Percentiles rank a stretch among this genome's conserved stretches.
Conservation (phyloP, 1,140 invertebrate genomes). For the Drosophila gunungcola region DNA sequence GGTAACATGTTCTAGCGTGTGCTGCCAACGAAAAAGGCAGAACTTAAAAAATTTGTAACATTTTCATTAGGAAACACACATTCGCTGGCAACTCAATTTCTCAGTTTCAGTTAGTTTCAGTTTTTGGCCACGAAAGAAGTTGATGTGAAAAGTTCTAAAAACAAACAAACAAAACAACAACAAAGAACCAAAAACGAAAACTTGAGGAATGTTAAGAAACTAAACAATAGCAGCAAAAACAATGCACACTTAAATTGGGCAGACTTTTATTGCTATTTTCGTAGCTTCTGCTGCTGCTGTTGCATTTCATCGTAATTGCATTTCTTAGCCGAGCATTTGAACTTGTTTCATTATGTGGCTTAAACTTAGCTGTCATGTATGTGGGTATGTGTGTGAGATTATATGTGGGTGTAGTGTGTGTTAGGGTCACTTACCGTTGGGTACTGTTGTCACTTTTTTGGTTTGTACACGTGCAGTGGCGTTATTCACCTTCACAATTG, state of each 20-base stretch:
- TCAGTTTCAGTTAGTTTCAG: constrained; percentile 46
- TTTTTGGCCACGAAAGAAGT: constrained; percentile 67
- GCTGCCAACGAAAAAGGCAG: constrained; percentile 42
- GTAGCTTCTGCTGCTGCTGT: constrained; percentile 27
- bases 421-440: constrained; percentile 92
- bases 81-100: constrained; percentile 65
- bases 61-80: constrained; percentile 75
- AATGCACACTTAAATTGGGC: constrained; percentile 66
- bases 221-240: constrained; percentile 53
- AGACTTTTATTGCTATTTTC: constrained; percentile 43
- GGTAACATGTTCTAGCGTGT: constrained; percentile 47
- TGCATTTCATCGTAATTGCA: constrained; percentile 75
- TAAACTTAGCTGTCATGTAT: constrained; percentile 53
- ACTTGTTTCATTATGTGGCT: constrained; percentile 75
- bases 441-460: constrained; percentile 96
- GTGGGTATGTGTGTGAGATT: constrained; percentile 23
- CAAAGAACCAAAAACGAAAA: constrained; percentile 37
- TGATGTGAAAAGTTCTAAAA: constrained; percentile 70
- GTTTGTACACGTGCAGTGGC: constrained; percentile 98
- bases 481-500: constrained; percentile 94
- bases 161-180: constrained; percentile 35
- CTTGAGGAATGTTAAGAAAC: constrained; percentile 55
- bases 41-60: constrained; percentile 45
- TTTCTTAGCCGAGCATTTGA: constrained; percentile 79
- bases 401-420: constrained; percentile 30